Evolutionary conservation across 2,888 invertebrate species (phyloP).

Genomic region (Drosophila setosimentum): DNA sequence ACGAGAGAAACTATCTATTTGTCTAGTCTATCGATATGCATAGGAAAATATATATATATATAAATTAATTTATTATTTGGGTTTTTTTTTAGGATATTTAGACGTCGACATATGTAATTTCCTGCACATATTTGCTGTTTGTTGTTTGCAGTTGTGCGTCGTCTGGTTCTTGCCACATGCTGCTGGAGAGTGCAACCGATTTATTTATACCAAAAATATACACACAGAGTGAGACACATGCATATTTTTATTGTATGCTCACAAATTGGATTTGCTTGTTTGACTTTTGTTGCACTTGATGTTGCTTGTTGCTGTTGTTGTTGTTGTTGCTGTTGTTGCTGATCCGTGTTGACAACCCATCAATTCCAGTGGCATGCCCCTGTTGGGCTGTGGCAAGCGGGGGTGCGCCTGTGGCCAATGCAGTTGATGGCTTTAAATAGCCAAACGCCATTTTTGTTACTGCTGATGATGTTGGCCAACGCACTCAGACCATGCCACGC

Average conservation of each 20-base stretch:
- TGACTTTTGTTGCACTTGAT: slow-evolving; percentile 24
- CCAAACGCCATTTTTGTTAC: slow-evolving; percentile 41
- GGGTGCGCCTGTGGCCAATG: slow-evolving; percentile 60
- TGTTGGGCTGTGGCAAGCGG: background rate
- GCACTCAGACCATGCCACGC: slow-evolving; percentile 7
- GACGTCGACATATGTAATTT: background rate
- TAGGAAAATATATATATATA: too few relatives aligned
- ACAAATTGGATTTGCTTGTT: slow-evolving; percentile 70
- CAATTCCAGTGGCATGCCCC: slow-evolving; percentile 49
- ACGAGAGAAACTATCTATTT: background rate
- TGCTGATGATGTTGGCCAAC: slow-evolving; percentile 29
- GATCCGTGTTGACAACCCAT: slow-evolving; percentile 50
- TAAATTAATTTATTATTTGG: background rate
- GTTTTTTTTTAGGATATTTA: slow-evolving; percentile 4
- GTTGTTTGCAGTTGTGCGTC: slow-evolving; percentile 19
- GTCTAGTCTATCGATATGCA: too few relatives aligned
- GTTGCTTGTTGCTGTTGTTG: slow-evolving; percentile 6
- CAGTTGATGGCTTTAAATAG: slow-evolving; percentile 55
- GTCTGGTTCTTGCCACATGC: slow-evolving; percentile 68
- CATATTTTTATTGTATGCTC: slow-evolving; percentile 40
- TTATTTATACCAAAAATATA: slow-evolving; percentile 62
- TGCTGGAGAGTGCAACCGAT: slow-evolving; percentile 63
- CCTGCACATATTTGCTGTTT: background rate
- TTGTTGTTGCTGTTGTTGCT: background rate
- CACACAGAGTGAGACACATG: background rate